Base-by-base conservation (phyloP, 2,888 invertebrate species). In the Prosopocoilus inquinatus region DNA sequence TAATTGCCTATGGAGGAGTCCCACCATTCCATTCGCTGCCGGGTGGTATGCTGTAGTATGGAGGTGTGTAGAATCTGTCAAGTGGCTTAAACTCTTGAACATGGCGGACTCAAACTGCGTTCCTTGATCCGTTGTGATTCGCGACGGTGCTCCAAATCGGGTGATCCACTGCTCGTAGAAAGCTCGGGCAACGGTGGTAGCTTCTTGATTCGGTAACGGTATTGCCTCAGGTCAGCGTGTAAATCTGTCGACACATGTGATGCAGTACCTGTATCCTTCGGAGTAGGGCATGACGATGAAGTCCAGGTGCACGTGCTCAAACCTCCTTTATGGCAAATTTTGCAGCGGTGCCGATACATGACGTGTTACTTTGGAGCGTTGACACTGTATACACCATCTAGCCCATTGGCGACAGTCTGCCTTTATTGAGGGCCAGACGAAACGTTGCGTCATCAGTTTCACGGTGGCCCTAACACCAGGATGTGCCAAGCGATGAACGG, bases 61-160 rank as follows among this genome's bases (percentile, higher is more conserved):
- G 2, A 16, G 16, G 16, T 55, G 54, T 20, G 43, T 41, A 8
- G 59, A 59, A 8, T 58, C 65, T 4, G 54, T 15, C 4, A 66
- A 32, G 2, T 53, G 43, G 9, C 53, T 39, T 1, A 67, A 55
- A 9, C 55, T 43, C 36, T 68, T 63, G 44, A 73, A 70, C 28
- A 72, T 64, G 16, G 2, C 3, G 2, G 16, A 3, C 0, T 57
- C 35, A 0, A 69, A 69, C 54, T 65, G 67, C n/a, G n/a, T n/a
- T n/a, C n/a, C n/a, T n/a, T n/a, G n/a, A 54, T 74, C 72, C 1
- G 70, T 65, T 0, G 70, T 69, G n/a, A 74, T 64, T n/a, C 55
- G 49, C 1, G 55, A 38, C 1, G 73, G 72, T 1, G 63, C 57
- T 3, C 74, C 71, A 49, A 67, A n/a, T n/a, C n/a, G n/a, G n/a